Evolutionary conservation across 1,140 invertebrate genomes (phyloP).

Genomic region (Heliothis virescens): DNA sequence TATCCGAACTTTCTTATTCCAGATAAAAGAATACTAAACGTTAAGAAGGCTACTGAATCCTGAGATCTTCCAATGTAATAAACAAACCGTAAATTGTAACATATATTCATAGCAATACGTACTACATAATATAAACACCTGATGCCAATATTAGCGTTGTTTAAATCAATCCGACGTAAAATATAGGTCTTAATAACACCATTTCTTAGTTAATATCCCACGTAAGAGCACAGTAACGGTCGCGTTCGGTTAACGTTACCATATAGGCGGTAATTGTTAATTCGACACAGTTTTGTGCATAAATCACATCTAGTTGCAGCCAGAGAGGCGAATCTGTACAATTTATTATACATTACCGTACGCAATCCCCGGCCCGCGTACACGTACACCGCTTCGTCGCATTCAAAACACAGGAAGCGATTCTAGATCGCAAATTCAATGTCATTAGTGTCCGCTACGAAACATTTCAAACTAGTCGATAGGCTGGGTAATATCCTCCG

Average conservation of each 20-base stretch:
- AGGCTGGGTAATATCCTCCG: background rate
- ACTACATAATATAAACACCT: slow-evolving; percentile 12
- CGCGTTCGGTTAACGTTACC: slow-evolving; percentile 61
- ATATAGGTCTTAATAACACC: slow-evolving; percentile 37
- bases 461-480: slow-evolving; percentile 17
- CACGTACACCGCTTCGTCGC: slow-evolving; percentile 43
- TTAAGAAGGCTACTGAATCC: slow-evolving; percentile 6
- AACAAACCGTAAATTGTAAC: slow-evolving; percentile 21
- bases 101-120: slow-evolving; percentile 21
- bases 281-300: slow-evolving; percentile 79
- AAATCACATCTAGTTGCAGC: slow-evolving; percentile 79
- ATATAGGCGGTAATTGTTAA: slow-evolving; percentile 78
- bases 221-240: slow-evolving; percentile 66
- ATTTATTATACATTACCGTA: slow-evolving; percentile 79
- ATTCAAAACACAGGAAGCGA: slow-evolving; percentile 67
- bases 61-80: slow-evolving; percentile 28
- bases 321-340: slow-evolving; percentile 75
- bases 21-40: slow-evolving; percentile 31
- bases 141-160: slow-evolving; percentile 46
- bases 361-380: slow-evolving; percentile 24
- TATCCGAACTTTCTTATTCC: too few relatives aligned
- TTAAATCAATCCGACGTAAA: slow-evolving; percentile 48
- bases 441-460: slow-evolving; percentile 48
- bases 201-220: slow-evolving; percentile 53
- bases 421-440: slow-evolving; percentile 56